Percentiles rank a stretch among this genome's conserved stretches.
phyloP scores from a whole-genome alignment of 2,113 vertebrate species.

The Heliornis fulica region DNA sequence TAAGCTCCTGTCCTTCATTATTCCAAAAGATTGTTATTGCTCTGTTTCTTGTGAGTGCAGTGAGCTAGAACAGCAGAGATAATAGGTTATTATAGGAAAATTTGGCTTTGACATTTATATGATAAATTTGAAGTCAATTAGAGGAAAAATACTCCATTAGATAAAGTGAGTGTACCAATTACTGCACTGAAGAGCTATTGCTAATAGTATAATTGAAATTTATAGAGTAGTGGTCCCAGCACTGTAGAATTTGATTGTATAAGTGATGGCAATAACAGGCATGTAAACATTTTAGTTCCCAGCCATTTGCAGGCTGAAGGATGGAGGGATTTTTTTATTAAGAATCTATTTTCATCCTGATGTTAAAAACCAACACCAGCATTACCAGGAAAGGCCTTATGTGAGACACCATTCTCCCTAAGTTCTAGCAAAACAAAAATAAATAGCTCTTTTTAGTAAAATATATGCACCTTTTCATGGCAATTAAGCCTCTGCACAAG shows the following conservation, averaged over 20 bases:
- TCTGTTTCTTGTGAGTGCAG: constrained; percentile 60
- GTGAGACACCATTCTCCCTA: neutral
- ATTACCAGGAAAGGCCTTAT: neutral
- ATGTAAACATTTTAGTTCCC: constrained; percentile 55
- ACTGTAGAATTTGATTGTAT: constrained; percentile 37
- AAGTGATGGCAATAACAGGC: constrained; percentile 21
- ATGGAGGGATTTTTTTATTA: neutral
- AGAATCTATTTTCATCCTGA: neutral
- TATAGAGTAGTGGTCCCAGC: constrained; percentile 57
- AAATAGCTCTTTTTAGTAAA: neutral
- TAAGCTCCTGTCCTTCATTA: constrained; percentile 65
- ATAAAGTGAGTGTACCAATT: constrained; percentile 76
- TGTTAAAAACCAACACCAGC: neutral
- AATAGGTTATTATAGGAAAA: constrained; percentile 79
- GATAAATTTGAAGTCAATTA: constrained; percentile 83
- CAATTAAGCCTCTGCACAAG: neutral
- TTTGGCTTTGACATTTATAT: constrained; percentile 77
- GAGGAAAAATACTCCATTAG: constrained; percentile 78
- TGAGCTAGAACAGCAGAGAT: constrained; percentile 75
- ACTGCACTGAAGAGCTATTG: constrained; percentile 65
- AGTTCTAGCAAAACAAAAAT: neutral
- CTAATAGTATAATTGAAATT: constrained; percentile 78
- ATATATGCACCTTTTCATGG: neutral
- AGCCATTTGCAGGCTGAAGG: neutral
- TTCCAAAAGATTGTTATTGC: constrained; percentile 65